Evolutionary conservation across 2,888 invertebrate genomes (phyloP).

Genomic region (Altica lythri): DNA sequence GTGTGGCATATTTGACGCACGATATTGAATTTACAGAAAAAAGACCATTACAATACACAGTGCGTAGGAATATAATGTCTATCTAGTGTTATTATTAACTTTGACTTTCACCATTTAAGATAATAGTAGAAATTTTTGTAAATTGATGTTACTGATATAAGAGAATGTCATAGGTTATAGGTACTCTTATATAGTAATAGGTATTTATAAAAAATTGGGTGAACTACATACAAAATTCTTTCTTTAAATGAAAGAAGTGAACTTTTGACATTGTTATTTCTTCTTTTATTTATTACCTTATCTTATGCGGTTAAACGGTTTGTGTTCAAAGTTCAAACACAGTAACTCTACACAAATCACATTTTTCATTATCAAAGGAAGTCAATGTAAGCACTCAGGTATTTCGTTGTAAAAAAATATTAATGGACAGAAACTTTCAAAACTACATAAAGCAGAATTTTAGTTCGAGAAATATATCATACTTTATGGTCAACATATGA

Average conservation of each 20-base stretch:
- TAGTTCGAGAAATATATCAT: neutral
- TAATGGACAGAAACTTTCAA: neutral
- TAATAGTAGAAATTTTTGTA: conserved; percentile 8
- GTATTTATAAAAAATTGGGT: too few species aligned
- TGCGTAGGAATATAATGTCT: neutral
- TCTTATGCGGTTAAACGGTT: too few species aligned
- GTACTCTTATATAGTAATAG: too few species aligned
- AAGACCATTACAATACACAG: conserved; percentile 9
- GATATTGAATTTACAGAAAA: conserved; percentile 5
- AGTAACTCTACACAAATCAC: too few species aligned
- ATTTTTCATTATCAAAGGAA: too few species aligned
- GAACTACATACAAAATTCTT: too few species aligned
- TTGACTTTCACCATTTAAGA: conserved; percentile 19
- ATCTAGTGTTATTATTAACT: neutral
- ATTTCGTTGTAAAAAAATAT: neutral
- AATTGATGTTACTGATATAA: conserved; percentile 6
- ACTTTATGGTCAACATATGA: conserved; percentile 1
- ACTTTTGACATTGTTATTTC: too few species aligned
- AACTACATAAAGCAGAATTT: neutral
- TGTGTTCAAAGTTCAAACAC: too few species aligned
- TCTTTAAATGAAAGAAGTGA: too few species aligned
- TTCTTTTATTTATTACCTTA: too few species aligned
- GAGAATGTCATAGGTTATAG: neutral
- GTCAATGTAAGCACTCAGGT: neutral
- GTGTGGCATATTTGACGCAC: conserved; percentile 3